Percentiles rank a stretch among this genome's conserved stretches.
Evolutionary conservation across 2,113 vertebrate species (phyloP).

Genomic region (Periophthalmus modestus): DNA sequence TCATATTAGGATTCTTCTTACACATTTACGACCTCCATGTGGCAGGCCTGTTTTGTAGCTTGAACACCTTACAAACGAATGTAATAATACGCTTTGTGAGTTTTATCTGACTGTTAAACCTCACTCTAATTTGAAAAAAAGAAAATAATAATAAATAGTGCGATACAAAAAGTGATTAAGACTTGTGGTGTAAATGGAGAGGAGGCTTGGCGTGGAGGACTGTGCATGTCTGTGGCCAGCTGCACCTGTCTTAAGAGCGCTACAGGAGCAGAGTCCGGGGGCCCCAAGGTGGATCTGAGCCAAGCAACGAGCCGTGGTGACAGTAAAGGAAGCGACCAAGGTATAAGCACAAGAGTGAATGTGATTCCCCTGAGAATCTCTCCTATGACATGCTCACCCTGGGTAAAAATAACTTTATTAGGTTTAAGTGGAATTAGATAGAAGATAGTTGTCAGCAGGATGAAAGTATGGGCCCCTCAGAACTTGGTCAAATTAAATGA

Average conservation of each 20-base stretch:
- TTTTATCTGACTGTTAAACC: constrained; percentile 46
- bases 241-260: constrained; percentile 67
- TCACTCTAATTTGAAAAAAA: constrained; percentile 33
- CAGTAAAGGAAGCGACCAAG: constrained; percentile 36
- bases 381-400: constrained; percentile 34
- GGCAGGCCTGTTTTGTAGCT: constrained; percentile 38
- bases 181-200: constrained; percentile 63
- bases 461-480: constrained; percentile 38
- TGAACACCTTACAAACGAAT: constrained; percentile 55
- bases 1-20: constrained; percentile 33
- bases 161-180: constrained; percentile 53
- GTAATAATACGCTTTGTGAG: constrained; percentile 33
- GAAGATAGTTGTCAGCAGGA: constrained; percentile 52
- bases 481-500: constrained; percentile 1
- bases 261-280: constrained; percentile 44
- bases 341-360: constrained; percentile 52
- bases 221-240: constrained; percentile 45
- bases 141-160: neutral
- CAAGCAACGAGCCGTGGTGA: constrained; percentile 30
- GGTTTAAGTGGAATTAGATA: constrained; percentile 68
- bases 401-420: constrained; percentile 73
- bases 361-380: constrained; percentile 65
- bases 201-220: constrained; percentile 28
- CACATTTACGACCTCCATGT: neutral
- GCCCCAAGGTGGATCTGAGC: constrained; percentile 58